These are phyloP conservation scores for Enteromius treurensis DNA, from an alignment of 2,797 vertebrate genomes.

Conservation along the genomic window DNA sequence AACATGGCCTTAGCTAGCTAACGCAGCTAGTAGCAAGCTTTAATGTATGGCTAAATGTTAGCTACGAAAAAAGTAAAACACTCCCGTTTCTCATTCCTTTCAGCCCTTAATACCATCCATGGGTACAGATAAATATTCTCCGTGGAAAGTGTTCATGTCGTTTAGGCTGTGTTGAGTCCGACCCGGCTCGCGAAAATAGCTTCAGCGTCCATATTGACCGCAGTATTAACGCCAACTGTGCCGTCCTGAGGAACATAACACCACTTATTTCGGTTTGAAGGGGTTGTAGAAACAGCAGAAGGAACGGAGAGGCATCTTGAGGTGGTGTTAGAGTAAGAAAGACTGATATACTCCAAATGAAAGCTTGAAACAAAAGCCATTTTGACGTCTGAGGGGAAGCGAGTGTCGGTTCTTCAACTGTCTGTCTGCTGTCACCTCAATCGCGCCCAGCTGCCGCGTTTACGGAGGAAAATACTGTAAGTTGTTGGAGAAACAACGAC, in stretches of 20 bases:
- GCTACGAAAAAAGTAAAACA: slow-evolving; percentile 46
- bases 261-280: slow-evolving; percentile 65
- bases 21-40: slow-evolving; percentile 11
- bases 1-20: slow-evolving; percentile 6
- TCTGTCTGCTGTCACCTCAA: slow-evolving; percentile 13
- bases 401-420: slow-evolving; percentile 25
- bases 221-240: slow-evolving; percentile 49
- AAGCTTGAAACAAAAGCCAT: slow-evolving; percentile 67
- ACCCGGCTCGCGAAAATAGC: slow-evolving; percentile 55
- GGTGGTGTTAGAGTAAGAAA: slow-evolving; percentile 12
- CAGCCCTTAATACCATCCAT: slow-evolving; percentile 55
- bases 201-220: slow-evolving; percentile 57
- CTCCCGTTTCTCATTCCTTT: background rate
- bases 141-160: slow-evolving; percentile 41
- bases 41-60: slow-evolving; percentile 56
- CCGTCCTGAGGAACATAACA: slow-evolving; percentile 53
- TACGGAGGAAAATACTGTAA: background rate
- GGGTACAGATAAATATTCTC: background rate
- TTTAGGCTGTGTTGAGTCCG: slow-evolving; percentile 41
- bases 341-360: slow-evolving; percentile 16
- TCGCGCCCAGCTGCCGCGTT: slow-evolving; percentile 24
- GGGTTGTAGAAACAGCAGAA: slow-evolving; percentile 49
- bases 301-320: background rate
- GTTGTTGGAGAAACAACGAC: background rate
- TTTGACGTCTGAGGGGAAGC: slow-evolving; percentile 20